Base-by-base conservation (phyloP, 2,797 vertebrate genomes). In the Betta splendens region DNA sequence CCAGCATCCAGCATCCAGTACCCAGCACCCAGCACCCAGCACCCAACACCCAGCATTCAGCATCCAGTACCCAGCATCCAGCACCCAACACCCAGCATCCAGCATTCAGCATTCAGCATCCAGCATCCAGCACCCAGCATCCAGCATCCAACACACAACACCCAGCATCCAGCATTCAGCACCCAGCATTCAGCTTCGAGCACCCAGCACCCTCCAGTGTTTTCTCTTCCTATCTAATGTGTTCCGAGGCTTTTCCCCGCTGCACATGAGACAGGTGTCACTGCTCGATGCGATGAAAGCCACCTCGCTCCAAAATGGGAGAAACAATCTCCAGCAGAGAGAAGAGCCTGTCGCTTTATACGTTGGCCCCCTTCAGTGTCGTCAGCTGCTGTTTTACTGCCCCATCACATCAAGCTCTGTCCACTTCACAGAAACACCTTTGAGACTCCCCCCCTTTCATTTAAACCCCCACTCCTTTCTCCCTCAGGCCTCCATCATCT, bases 281-380 rank as follows among this genome's bases (percentile, higher is more conserved):
- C 36, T 38, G 7, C 55, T 48, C 36, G 3, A 10, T 25, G 54
- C 65, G 39, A 65, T 68, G 37, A 58, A 62, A 62, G 38, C 42
- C n/a, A n/a, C n/a, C 21, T 32, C 15, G 20, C 35, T 12, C 16
- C 10, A 44, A 59, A 75, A 43, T 6, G 7, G 35, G 39, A 71
- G 29, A 72, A 61, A 69, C 43, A 1, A 49, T 66, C n/a, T 43
- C 42, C n/a, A n/a, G n/a, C n/a, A n/a, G 36, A 72, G 58, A 68
- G 39, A 49, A 15, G 29, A 60, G 36, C 40, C 29, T 16, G 8
- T 28, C 23, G 15, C 3, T 49, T 48, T 21, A 15, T 5, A 52
- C 49, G n/a, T n/a, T 60, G n/a, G n/a, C 21, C n/a, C 22, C 2
- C 5, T 18, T 64, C 45, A 54, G 1, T 35, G 23, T 55, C 53